phyloP scores from a whole-genome alignment of 2,888 invertebrate species.

The Torymus texanus region DNA sequence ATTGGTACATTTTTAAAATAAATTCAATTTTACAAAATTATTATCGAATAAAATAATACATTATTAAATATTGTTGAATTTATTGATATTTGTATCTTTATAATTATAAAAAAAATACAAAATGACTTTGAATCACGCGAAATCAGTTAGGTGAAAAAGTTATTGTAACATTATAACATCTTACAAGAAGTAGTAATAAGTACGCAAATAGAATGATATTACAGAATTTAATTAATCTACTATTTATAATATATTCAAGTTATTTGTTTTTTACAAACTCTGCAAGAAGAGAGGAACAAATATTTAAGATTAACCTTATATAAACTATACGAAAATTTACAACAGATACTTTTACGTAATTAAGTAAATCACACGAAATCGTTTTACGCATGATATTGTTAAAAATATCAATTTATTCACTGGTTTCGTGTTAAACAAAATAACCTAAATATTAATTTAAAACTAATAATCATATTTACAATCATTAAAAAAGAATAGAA shows the following conservation, averaged over 20 bases:
- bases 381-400: not conserved
- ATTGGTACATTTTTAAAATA: no score
- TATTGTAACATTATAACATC: no score
- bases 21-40: no score
- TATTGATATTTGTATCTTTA: conserved; percentile 13
- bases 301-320: conserved; percentile 18
- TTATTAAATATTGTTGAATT: not conserved
- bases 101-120: not conserved
- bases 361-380: not conserved
- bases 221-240: not conserved
- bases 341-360: conserved; percentile 11
- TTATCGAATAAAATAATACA: no score
- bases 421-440: conserved; percentile 9
- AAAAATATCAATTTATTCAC: conserved; percentile 16
- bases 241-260: conserved; percentile 23
- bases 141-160: no score
- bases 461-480: conserved; percentile 25
- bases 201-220: conserved; percentile 12
- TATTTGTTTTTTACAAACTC: conserved; percentile 42
- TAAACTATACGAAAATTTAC: conserved; percentile 17
- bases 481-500: not conserved
- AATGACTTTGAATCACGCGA: no score
- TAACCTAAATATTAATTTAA: not conserved
- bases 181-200: conserved; percentile 10
- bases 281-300: conserved; percentile 18